Evolutionary conservation across 1,140 invertebrate genomes (phyloP), one percentile per base, ranked within the genome.

Genomic region (Drosophila albomicans): DNA sequence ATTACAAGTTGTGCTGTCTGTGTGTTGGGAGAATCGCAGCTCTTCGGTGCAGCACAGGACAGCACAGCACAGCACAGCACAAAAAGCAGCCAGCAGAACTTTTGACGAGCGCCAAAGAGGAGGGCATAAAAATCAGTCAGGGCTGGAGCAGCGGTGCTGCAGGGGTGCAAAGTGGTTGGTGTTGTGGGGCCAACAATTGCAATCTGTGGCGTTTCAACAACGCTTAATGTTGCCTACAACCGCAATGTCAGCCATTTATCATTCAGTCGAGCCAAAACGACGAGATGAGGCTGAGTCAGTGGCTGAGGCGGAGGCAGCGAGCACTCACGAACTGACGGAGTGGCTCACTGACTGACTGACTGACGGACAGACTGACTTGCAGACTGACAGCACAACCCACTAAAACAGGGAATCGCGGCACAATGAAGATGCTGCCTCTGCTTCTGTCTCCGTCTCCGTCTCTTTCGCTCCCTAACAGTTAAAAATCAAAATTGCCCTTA

Each of bases 191-290:
- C 80, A 85, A 78, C 82, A 81, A 87, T 86, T 87, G 82, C 82
- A 86, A 86, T 86, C 82, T 81, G 82, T 78, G 82, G 82, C 72
- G 71, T 70, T 86, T 81, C 75, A 86, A 79, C 82, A 78, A 63
- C 82, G 82, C 82, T 86, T 81, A 81, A 81, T 79, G 78, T 86
- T 86, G 82, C 70, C 82, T 87, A 86, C 82, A 86, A 86, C 77
- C 84, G 67, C 82, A 87, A 77, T 87, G 79, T 87, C 82, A 77
- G 76, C 82, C 79, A 87, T 87, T 87, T 88, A 87, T 88, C 82
- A 87, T 87, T 82, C 73, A 85, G 68, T 51, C 65, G 79, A 68
- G 73, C 73, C 74, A 46, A 63, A 80, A 66, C 20, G 20, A 67
- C 49, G 20, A 41, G 71, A 25, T 45, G 35, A 46, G 13, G 71